A percentile compares a stretch with the other conserved stretches of the same genome.
phyloP scores from a whole-genome alignment of 2,888 invertebrate species.

The Amphiduros pacificus region DNA sequence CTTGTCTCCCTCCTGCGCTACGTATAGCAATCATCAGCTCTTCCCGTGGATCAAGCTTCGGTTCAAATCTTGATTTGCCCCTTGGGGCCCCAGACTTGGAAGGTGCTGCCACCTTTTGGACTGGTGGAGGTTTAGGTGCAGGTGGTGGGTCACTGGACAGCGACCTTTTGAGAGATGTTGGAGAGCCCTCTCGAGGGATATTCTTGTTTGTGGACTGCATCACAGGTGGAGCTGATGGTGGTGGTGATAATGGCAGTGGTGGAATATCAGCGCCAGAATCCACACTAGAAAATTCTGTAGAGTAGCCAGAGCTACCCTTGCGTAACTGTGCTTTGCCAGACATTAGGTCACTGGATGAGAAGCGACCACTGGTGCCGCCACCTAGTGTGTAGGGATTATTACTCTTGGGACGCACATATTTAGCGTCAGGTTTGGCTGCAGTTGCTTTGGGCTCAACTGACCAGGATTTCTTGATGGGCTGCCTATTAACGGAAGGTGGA shows the following conservation, averaged over 20 bases:
- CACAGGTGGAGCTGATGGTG: neutral
- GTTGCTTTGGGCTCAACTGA: neutral
- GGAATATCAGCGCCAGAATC: too few relatives aligned
- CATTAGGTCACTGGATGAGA: neutral
- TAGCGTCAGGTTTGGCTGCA: neutral
- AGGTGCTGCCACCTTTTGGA: conserved; percentile 12
- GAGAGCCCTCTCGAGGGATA: neutral
- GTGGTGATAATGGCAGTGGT: neutral
- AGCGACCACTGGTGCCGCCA: neutral
- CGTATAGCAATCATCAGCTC: conserved; percentile 73
- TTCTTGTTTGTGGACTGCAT: neutral
- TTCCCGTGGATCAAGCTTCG: conserved; percentile 67
- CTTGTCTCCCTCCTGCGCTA: conserved; percentile 66
- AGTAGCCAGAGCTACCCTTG: neutral
- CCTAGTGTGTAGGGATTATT: too few relatives aligned
- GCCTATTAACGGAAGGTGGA: conserved; percentile 7
- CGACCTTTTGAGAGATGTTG: neutral
- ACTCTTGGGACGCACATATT: neutral
- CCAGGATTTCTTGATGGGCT: too few relatives aligned
- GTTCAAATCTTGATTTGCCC: conserved; percentile 32
- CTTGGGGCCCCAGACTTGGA: neutral
- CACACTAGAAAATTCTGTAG: neutral
- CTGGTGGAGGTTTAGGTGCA: conserved; percentile 24
- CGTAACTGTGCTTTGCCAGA: neutral
- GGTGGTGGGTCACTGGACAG: conserved; percentile 10